Percentiles rank a stretch among this genome's conserved stretches.
Evolutionary conservation across 1,140 invertebrate genomes (phyloP).

Genomic region (Anastatus disparis): DNA sequence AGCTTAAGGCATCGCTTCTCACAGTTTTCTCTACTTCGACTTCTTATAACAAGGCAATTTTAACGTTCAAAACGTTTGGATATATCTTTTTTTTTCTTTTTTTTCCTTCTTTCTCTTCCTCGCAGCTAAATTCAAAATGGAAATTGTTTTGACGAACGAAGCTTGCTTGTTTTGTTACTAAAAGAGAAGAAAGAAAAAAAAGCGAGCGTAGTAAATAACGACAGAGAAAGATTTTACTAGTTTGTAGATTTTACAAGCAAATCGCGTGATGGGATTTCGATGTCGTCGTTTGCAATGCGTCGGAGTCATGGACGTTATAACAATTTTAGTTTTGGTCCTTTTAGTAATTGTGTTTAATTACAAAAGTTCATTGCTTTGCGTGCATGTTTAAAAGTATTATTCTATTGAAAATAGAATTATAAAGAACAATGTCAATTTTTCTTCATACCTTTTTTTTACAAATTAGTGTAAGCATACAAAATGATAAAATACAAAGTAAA

Average conservation of each 20-base stretch:
- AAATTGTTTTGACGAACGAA: slow-evolving; percentile 6
- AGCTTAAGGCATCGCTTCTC: slow-evolving; percentile 29
- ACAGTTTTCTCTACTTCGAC: slow-evolving; percentile 27
- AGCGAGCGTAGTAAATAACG: background rate
- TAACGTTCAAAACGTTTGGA: no score
- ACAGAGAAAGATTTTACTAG: background rate
- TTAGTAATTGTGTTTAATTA: slow-evolving; percentile 13
- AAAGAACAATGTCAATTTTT: no score
- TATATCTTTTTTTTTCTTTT: background rate
- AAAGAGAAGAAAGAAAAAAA: background rate
- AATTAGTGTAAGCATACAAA: no score
- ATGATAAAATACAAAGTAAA: no score
- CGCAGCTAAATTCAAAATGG: background rate
- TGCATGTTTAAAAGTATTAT: no score
- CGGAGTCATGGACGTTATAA: no score
- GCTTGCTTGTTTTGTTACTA: background rate
- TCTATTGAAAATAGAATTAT: no score
- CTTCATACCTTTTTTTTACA: no score
- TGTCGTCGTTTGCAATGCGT: no score
- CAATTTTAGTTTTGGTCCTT: background rate
- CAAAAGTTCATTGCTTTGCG: background rate
- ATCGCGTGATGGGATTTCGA: slow-evolving; percentile 28
- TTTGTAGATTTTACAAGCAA: background rate
- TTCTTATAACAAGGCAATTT: slow-evolving; percentile 34
- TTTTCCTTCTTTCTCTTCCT: background rate